These are phyloP conservation scores for Lasius platythorax DNA, from an alignment of 2,888 invertebrate genomes.

Conservation along the genomic window DNA sequence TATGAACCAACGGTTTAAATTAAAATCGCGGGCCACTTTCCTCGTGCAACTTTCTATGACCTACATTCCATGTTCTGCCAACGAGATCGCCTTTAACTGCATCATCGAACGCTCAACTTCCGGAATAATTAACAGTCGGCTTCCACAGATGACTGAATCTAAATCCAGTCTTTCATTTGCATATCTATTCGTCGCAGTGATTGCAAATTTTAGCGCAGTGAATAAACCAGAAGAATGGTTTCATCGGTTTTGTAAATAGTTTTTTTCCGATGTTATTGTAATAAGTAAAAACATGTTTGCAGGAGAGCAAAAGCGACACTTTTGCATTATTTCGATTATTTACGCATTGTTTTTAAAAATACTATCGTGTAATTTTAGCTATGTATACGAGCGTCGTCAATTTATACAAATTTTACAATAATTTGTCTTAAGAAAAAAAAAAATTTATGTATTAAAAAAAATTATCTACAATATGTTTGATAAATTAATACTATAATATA, in stretches of 20 bases:
- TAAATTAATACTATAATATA: not conserved
- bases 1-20: constrained; percentile 28
- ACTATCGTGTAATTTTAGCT: not conserved
- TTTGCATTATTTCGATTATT: not conserved
- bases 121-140: constrained; percentile 64
- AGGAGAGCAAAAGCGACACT: not conserved
- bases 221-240: not conserved
- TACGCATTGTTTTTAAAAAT: not conserved
- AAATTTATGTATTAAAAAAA: not conserved
- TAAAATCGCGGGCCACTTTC: constrained; percentile 43
- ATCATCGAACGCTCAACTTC: constrained; percentile 53
- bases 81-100: constrained; percentile 56
- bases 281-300: not conserved
- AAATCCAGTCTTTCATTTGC: constrained; percentile 61
- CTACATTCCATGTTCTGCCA: constrained; percentile 55
- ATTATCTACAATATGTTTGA: not conserved
- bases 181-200: constrained; percentile 32
- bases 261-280: not conserved
- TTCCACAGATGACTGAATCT: constrained; percentile 33
- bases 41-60: constrained; percentile 66
- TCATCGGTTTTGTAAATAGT: not conserved
- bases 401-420: not conserved
- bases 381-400: not conserved
- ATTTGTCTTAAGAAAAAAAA: not conserved
- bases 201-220: not conserved